These are phyloP conservation scores for Oscheius sp. DNA, from an alignment of 2,888 invertebrate genomes.

Conservation along the genomic window DNA sequence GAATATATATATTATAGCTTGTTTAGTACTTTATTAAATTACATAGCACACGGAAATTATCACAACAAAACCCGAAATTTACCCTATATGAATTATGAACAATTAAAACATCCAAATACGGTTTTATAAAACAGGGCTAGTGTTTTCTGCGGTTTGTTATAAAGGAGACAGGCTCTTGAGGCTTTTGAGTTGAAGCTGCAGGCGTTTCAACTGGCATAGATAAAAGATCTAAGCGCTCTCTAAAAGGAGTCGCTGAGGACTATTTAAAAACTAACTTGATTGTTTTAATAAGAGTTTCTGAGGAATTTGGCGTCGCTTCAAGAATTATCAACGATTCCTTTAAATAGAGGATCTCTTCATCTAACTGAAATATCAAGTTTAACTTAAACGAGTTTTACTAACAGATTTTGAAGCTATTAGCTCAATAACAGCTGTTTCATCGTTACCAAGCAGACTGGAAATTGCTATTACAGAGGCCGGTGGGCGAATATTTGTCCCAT, in stretches of 20 bases:
- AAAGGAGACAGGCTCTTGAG: background rate
- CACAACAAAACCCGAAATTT: slow-evolving; percentile 5
- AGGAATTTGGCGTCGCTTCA: slow-evolving; percentile 36
- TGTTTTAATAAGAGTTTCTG: slow-evolving; percentile 5
- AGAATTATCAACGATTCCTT: slow-evolving; percentile 31
- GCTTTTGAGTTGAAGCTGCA: background rate
- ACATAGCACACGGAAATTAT: background rate
- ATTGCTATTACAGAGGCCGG: slow-evolving; percentile 35
- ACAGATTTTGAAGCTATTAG: slow-evolving; percentile 47
- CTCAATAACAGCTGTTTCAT: slow-evolving; percentile 41
- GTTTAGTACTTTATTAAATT: background rate
- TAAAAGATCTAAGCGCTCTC: slow-evolving; percentile 6
- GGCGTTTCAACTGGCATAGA: background rate
- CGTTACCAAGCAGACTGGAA: slow-evolving; percentile 32
- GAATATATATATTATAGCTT: background rate
- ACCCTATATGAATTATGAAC: background rate
- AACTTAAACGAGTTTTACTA: background rate
- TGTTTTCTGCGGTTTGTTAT: slow-evolving; percentile 4
- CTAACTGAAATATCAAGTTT: slow-evolving; percentile 37
- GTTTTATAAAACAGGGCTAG: background rate
- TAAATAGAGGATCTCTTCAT: slow-evolving; percentile 46
- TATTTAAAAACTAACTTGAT: slow-evolving; percentile 2
- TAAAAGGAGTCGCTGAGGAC: background rate
- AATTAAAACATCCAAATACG: background rate
- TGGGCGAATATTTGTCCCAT: slow-evolving; percentile 42